A percentile compares a stretch with the other conserved stretches of the same genome.
These are phyloP conservation scores for Heterodera schachtii DNA, from an alignment of 1,140 invertebrate species.

Conservation along the genomic window DNA sequence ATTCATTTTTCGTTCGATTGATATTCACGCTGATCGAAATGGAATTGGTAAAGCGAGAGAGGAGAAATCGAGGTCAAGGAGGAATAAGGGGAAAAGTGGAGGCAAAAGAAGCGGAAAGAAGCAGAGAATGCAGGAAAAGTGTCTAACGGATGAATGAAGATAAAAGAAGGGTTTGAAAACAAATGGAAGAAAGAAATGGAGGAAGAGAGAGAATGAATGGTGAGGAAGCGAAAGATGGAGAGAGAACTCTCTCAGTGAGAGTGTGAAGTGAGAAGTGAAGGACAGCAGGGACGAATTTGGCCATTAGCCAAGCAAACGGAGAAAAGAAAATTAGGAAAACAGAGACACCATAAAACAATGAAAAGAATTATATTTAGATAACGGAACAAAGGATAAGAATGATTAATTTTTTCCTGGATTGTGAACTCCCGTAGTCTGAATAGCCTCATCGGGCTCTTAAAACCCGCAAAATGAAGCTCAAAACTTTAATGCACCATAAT, in stretches of 20 bases:
- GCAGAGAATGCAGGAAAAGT: neutral
- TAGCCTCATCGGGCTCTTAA: no score
- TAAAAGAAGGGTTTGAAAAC: neutral
- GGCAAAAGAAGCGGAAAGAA: neutral
- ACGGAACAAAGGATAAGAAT: no score
- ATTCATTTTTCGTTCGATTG: neutral
- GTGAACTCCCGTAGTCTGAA: no score
- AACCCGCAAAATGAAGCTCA: no score
- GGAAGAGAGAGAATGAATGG: neutral
- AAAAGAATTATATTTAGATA: no score
- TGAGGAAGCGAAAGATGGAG: neutral
- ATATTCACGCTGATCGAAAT: conserved; percentile 19
- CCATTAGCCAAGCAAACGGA: no score
- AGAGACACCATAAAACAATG: no score
- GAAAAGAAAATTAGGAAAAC: no score
- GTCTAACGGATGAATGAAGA: neutral
- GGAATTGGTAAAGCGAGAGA: neutral
- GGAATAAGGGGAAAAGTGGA: neutral
- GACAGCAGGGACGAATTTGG: neutral
- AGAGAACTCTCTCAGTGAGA: neutral
- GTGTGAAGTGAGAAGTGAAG: neutral
- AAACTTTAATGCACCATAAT: no score
- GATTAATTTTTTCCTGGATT: no score
- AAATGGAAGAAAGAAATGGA: neutral
- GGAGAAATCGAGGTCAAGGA: conserved; percentile 13